Evolutionary conservation across 2,797 vertebrate genomes (phyloP).

Genomic region (Bufotes viridis): DNA sequence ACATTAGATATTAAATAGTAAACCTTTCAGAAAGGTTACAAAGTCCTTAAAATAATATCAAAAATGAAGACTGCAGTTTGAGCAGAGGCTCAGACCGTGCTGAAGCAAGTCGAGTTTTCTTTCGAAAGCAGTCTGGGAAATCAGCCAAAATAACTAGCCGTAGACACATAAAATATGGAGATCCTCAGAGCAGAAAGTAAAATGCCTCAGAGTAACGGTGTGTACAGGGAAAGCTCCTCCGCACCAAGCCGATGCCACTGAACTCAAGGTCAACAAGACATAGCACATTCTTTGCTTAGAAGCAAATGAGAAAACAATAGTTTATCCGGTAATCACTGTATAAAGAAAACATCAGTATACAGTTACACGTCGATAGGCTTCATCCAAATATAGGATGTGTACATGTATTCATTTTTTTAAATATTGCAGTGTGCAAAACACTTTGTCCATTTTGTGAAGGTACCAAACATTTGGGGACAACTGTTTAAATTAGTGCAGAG

Average conservation of each 20-base stretch:
- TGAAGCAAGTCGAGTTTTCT: slow-evolving; percentile 45
- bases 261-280: not conserved
- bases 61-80: slow-evolving; percentile 7
- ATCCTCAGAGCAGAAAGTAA: slow-evolving; percentile 20
- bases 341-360: not conserved
- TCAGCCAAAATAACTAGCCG: slow-evolving; percentile 37
- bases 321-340: not conserved
- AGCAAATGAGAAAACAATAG: not conserved
- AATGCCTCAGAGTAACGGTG: slow-evolving; percentile 6
- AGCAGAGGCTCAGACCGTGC: slow-evolving; percentile 39
- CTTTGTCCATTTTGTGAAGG: too few relatives aligned
- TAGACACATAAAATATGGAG: slow-evolving; percentile 38
- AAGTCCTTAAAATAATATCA: not conserved
- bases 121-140: slow-evolving; percentile 43
- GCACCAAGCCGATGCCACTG: not conserved
- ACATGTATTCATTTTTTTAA: too few relatives aligned
- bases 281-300: not conserved
- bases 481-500: too few relatives aligned
- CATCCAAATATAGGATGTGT: too few relatives aligned
- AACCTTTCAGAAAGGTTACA: slow-evolving; percentile 17
- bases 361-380: too few relatives aligned
- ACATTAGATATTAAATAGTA: not conserved
- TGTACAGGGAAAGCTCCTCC: not conserved
- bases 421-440: too few relatives aligned
- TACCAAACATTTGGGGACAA: too few relatives aligned